Base-by-base conservation (phyloP, 2,888 invertebrate species). In the Ochlodes sylvanus region DNA sequence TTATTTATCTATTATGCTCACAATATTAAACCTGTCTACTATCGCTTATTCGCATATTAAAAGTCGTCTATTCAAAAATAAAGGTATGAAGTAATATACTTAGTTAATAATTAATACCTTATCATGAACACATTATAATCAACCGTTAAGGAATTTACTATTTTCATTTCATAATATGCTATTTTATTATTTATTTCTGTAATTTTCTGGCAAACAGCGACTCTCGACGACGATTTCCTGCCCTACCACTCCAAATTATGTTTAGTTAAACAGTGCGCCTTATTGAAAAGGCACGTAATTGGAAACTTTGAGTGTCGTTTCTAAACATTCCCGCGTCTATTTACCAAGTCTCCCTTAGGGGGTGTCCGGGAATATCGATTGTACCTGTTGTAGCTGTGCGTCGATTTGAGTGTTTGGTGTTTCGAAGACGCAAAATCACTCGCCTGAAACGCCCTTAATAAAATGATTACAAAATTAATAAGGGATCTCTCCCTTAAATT, bases 361-460 rank as follows among this genome's bases (percentile, higher is more conserved):
- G 72, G 67, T 72, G 75, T 76, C 77, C 79, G 81, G 84, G 80
- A 83, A 83, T 88, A 88, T 88, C 77, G 88, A 87, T 88, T 87
- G 84, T 85, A 75, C 74, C 75, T 75, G 71, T 72, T 72, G 70
- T 63, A 71, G 64, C 63, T 44, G 71, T 70, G 69, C 70, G 72
- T 72, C 71, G 85, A 84, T 84, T 85, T 83, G 85, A 83, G 82
- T 84, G 75, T 76, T 75, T 75, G 72, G 72, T 73, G 71, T 71
- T 69, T 68, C 63, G 73, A 70, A 72, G 76, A 74, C 69, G 68
- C 72, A 68, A 70, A 69, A 70, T 63, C 75, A 65, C 58, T 41
- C 56, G 63, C 47, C 34, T 61, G 54, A 57, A 68, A 61, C 44
- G 44, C 61, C 63, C 62, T 47, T 68, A 70, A 70, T 70, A 68